phyloP scores from a whole-genome alignment of 2,888 invertebrate genomes.

The Protodeltote pygarga region DNA sequence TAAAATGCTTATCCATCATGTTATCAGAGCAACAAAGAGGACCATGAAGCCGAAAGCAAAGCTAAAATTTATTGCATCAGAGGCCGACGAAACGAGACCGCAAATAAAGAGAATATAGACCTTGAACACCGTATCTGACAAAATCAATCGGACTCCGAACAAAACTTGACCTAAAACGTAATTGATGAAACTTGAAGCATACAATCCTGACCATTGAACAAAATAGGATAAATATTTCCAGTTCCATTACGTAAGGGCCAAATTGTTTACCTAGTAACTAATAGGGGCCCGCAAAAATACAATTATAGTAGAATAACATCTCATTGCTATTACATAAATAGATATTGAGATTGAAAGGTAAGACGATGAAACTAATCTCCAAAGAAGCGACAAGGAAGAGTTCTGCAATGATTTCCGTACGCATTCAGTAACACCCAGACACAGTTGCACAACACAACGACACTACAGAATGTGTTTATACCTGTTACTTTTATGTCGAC shows the following conservation, averaged over 20 bases:
- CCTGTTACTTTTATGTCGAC: constrained; percentile 56
- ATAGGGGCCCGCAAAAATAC: constrained; percentile 5
- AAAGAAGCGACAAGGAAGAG: constrained; percentile 67
- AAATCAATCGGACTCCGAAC: constrained; percentile 84
- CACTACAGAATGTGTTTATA: constrained; percentile 46
- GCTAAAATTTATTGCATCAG: constrained; percentile 83
- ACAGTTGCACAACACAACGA: constrained; percentile 64
- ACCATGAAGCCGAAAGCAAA: constrained; percentile 80
- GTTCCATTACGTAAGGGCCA: constrained; percentile 6
- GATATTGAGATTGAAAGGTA: constrained; percentile 52
- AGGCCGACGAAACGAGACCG: constrained; percentile 84
- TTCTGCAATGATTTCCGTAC: constrained; percentile 69
- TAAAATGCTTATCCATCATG: constrained; percentile 79
- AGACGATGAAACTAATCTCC: constrained; percentile 58
- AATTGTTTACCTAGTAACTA: neutral
- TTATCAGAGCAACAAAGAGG: constrained; percentile 82
- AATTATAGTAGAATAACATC: constrained; percentile 19
- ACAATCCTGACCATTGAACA: constrained; percentile 28
- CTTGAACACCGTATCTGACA: constrained; percentile 85
- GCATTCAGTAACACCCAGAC: constrained; percentile 66
- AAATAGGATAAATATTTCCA: constrained; percentile 12
- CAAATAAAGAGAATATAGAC: constrained; percentile 86
- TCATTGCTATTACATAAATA: constrained; percentile 51
- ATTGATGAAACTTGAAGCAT: constrained; percentile 69
- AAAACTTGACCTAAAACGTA: constrained; percentile 84